Evolutionary conservation across 2,797 vertebrate species (phyloP), one percentile per base, ranked within the genome.

Genomic region (Channa striata): DNA sequence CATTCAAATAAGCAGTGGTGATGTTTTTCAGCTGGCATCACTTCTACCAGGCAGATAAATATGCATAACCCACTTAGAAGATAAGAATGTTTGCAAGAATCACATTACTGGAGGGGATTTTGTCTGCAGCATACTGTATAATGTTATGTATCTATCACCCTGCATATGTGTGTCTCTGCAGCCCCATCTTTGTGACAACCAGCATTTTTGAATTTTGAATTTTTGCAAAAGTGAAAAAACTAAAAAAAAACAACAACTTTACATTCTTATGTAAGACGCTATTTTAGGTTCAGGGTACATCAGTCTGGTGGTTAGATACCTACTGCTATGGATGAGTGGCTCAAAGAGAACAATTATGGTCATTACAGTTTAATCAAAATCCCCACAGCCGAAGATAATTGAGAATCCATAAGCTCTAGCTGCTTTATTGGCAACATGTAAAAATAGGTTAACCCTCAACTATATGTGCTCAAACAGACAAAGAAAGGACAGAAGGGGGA

Each of bases 371-470:
- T 53, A 68, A 83, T 85, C 72, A 72, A 59, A 68, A 53, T 52
- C 54, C 51, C 40, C 50, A 64, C 48, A 36, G 60, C 57, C 64
- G 34, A 65, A 33, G 47, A 66, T 51, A 43, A 84, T 53, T 72
- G 25, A 77, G 1, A 77, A 61, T 73, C 59, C 59, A 59, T 73
- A 56, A 54, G 50, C 60, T 59, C 40, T 13, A 46, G 36, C 33
- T 74, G 57, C 54, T 82, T 64, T 72, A 82, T 77, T 69, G 77
- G 74, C 65, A 85, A 68, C 67, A 67, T 49, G 53, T 68, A 64
- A 60, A 84, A 86, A 85, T 85, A 79, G 85, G 83, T 82, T 87
- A 86, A 81, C 60, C 54, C 58, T 76, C 56, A 72, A 69, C 63
- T 68, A 44, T 9, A 69, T 67, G 82, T 68, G 57, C 72, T 81